Evolutionary conservation across 1,140 invertebrate genomes (phyloP).

Genomic region (Drosophila pachea): DNA sequence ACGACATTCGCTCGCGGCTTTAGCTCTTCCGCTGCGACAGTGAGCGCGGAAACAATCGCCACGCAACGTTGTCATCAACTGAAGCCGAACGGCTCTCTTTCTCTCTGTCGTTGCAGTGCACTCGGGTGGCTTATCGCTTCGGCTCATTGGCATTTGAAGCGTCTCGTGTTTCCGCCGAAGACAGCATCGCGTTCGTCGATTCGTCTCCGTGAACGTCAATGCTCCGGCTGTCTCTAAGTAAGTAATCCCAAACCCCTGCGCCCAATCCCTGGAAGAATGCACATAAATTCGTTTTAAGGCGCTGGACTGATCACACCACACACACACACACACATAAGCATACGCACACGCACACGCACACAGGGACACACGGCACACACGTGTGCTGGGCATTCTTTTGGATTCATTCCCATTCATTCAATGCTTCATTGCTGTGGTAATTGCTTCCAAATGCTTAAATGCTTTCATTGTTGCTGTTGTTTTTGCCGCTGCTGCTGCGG

Average conservation of each 20-base stretch:
- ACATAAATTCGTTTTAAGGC: slow-evolving; percentile 59
- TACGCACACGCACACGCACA: neutral
- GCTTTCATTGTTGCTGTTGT: slow-evolving; percentile 65
- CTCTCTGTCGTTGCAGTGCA: neutral
- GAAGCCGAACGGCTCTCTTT: neutral
- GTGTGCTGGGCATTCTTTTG: slow-evolving; percentile 23
- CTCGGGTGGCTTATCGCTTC: slow-evolving; percentile 39
- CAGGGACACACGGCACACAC: slow-evolving; percentile 5
- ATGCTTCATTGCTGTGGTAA: slow-evolving; percentile 75
- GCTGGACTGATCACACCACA: slow-evolving; percentile 14
- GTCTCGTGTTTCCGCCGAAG: slow-evolving; percentile 65
- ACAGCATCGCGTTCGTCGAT: slow-evolving; percentile 5
- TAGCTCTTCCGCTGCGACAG: slow-evolving; percentile 27
- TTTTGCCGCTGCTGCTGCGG: neutral
- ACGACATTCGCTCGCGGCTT: slow-evolving; percentile 21
- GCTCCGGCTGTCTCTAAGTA: slow-evolving; percentile 52
- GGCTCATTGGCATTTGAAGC: slow-evolving; percentile 71
- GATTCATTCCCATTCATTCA: slow-evolving; percentile 66
- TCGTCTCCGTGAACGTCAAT: slow-evolving; percentile 24
- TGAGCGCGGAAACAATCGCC: slow-evolving; percentile 26
- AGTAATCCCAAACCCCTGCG: slow-evolving; percentile 61
- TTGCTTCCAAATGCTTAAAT: slow-evolving; percentile 78
- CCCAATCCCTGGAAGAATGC: slow-evolving; percentile 66
- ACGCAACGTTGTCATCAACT: slow-evolving; percentile 47
- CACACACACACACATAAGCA: slow-evolving; percentile 1